Base-by-base conservation (phyloP, 2,888 invertebrate species). In the Dasypolia templi region DNA sequence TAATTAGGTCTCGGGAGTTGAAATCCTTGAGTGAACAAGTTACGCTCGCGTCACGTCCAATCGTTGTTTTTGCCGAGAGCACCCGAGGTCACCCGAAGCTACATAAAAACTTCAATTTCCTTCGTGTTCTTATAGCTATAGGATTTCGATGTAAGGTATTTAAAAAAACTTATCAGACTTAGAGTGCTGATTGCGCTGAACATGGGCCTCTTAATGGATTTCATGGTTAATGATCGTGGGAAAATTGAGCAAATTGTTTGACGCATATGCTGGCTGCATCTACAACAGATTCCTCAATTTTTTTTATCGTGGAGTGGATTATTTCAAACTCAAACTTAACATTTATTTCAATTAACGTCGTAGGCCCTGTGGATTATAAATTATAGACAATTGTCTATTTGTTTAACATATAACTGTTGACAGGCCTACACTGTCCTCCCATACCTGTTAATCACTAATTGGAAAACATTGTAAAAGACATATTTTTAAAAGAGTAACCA, bases 11-110 rank as follows among this genome's bases (percentile, higher is more conserved):
- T 63, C 72, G 6, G 6, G 14, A 81, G 42, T 80, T 80, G 81
- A 79, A 75, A 84, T 81, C 84, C 82, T 82, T 82, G 81, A 84
- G 39, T 55, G 62, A 49, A 42, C 72, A 29, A 35, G 42, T 53
- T 58, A 46, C 35, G 56, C 4, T 19, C 35, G 46, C 75, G 70
- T 80, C 84, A 83, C 65, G 73, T 70, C 39, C 66, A 51, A 67
- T 73, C 58, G 51, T 12, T 51, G 84, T 84, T 82, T 84, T 82
- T 84, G 56, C 49, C 63, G 73, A 72, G 59, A 61, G 61, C 44
- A 39, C 29, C 61, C 77, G 70, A 82, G 82, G 82, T 81, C 58
- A 12, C 35, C 66, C 65, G 42, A 71, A 68, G 67, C 19, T 49
- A 26, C 32, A 71, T 42, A 81, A 81, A 79, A 75, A 79, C 46